phyloP scores from a whole-genome alignment of 2,888 invertebrate species.

The Actias luna region DNA sequence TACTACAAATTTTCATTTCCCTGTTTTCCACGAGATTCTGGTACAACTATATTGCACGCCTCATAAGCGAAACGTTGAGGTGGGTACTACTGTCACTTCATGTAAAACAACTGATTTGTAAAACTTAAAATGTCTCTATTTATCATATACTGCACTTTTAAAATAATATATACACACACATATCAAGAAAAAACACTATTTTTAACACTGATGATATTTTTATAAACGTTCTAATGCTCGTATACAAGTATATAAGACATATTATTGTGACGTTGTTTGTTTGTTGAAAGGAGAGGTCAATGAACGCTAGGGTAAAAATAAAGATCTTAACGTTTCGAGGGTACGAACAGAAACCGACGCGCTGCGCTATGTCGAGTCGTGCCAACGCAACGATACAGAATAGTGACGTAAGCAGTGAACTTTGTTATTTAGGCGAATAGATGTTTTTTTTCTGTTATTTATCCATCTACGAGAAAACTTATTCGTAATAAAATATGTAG shows the following conservation, averaged over 20 bases:
- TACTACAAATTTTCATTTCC: no score
- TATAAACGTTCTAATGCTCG: no score
- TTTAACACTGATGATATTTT: no score
- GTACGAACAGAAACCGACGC: constrained; percentile 26
- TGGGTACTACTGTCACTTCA: no score
- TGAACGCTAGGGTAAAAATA: constrained; percentile 57
- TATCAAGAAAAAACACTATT: no score
- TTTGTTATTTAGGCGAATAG: background rate
- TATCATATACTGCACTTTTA: no score
- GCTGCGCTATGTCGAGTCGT: background rate
- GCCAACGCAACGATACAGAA: background rate
- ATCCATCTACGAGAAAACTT: background rate
- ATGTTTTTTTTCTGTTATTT: background rate
- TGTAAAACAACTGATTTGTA: no score
- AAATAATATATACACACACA: no score
- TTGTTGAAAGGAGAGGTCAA: constrained; percentile 44
- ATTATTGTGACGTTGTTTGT: constrained; percentile 33
- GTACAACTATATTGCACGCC: no score
- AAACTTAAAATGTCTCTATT: no score
- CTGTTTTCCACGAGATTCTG: no score
- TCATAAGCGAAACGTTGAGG: no score
- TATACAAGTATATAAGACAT: constrained; percentile 21
- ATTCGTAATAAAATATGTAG: background rate
- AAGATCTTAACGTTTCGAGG: constrained; percentile 51
- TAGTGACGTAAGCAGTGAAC: background rate